Percentiles rank a stretch among this genome's conserved stretches.
Evolutionary conservation across 2,888 invertebrate species (phyloP).

Genomic region (Syritta pipiens): DNA sequence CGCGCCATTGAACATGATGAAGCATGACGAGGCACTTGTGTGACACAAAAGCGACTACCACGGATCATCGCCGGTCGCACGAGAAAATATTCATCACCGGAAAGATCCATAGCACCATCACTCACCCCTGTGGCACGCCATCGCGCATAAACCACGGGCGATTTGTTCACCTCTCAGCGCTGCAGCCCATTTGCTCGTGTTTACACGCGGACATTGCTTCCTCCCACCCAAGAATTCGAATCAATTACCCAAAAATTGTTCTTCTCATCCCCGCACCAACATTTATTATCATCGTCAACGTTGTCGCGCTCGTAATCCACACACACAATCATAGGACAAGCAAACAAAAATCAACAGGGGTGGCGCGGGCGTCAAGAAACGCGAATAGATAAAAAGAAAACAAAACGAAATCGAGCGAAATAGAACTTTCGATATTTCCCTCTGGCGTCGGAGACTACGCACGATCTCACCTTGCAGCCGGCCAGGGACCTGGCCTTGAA

Average conservation of each 20-base stretch:
- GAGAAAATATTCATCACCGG: too few species aligned
- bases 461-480: constrained; percentile 61
- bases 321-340: background rate
- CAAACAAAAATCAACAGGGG: background rate
- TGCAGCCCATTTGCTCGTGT: constrained; percentile 11
- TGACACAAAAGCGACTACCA: too few species aligned
- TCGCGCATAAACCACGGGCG: background rate
- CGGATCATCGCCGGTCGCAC: too few species aligned
- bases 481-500: constrained; percentile 66
- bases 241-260: constrained; percentile 52
- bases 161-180: constrained; percentile 1
- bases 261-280: constrained; percentile 17
- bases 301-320: too few species aligned
- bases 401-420: constrained; percentile 30
- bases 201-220: constrained; percentile 20
- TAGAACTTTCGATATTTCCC: constrained; percentile 62
- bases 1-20: too few species aligned
- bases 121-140: background rate
- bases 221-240: constrained; percentile 29
- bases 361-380: background rate
- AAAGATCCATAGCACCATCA: constrained; percentile 1
- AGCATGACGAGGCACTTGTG: too few species aligned
- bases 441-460: constrained; percentile 41
- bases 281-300: too few species aligned
- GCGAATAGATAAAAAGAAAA: constrained; percentile 40